phyloP scores from a whole-genome alignment of 2,888 invertebrate genomes.

The Amphipyra tragopoginis region DNA sequence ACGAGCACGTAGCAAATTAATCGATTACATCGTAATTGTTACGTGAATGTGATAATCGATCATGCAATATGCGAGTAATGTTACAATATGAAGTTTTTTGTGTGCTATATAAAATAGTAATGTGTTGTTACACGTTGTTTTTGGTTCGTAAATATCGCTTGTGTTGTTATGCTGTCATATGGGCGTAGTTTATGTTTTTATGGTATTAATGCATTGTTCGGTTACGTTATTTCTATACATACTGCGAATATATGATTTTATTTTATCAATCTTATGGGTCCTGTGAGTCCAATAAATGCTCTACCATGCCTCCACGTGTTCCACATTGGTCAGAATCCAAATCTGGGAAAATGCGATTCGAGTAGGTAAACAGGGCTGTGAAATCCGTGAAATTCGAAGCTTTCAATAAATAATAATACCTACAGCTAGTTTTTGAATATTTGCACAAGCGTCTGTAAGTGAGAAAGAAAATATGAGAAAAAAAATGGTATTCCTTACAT shows the following conservation, averaged over 20 bases:
- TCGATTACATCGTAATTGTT: conserved; percentile 57
- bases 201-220: not conserved
- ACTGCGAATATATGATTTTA: not conserved
- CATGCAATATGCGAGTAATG: conserved; percentile 48
- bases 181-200: conserved; percentile 7
- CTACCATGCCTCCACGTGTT: too few relatives aligned
- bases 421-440: too few relatives aligned
- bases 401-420: too few relatives aligned
- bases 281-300: too few relatives aligned
- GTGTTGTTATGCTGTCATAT: conserved; percentile 31
- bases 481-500: too few relatives aligned
- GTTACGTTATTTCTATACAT: conserved; percentile 2
- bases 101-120: conserved; percentile 31
- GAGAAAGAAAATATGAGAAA: too few relatives aligned
- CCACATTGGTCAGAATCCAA: too few relatives aligned
- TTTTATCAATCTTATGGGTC: too few relatives aligned
- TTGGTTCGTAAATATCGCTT: conserved; percentile 25
- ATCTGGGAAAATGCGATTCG: too few relatives aligned
- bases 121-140: conserved; percentile 26
- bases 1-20: conserved; percentile 54
- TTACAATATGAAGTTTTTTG: conserved; percentile 36
- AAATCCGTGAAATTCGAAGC: too few relatives aligned
- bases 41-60: conserved; percentile 55
- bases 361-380: too few relatives aligned
- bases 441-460: too few relatives aligned